phyloP scores from a whole-genome alignment of 2,113 vertebrate genomes.

The Lota lota region DNA sequence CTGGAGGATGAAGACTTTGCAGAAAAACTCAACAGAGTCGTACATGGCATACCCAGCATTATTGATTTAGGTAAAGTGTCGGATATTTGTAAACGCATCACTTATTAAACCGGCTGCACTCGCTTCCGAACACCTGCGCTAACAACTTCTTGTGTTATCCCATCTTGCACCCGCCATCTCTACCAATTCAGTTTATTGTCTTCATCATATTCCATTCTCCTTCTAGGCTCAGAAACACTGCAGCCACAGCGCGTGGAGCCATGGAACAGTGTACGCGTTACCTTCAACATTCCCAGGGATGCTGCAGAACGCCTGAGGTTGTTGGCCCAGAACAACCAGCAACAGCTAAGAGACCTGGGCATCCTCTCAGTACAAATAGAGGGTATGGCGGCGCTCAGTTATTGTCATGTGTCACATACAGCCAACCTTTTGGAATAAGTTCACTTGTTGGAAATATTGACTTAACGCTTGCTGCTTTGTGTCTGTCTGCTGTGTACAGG shows the following conservation, averaged over 20 bases:
- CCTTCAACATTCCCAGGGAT: constrained; percentile 96
- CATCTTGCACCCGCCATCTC: not conserved
- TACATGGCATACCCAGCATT: constrained; percentile 84
- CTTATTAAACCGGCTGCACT: not conserved
- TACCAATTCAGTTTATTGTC: not conserved
- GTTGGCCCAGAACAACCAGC: constrained; percentile 95
- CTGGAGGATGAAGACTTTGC: constrained; percentile 89
- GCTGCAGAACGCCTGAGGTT: constrained; percentile 90
- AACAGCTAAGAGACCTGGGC: constrained; percentile 94
- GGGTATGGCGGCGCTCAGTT: constrained; percentile 69
- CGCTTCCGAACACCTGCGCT: not conserved
- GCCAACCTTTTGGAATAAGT: not conserved
- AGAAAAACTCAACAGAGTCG: constrained; percentile 82
- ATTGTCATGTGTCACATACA: not conserved
- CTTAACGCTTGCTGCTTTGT: not conserved
- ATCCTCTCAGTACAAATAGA: constrained; percentile 98
- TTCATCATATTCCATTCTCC: constrained; percentile 20
- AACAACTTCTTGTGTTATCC: not conserved
- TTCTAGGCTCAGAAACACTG: constrained; percentile 79
- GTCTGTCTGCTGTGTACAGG: constrained; percentile 66
- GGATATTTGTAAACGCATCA: not conserved
- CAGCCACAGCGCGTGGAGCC: constrained; percentile 87
- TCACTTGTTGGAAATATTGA: not conserved
- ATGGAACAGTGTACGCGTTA: constrained; percentile 98
- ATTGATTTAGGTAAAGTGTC: constrained; percentile 84